Base-by-base conservation (phyloP, 2,113 vertebrate genomes). In the Athene noctua region DNA sequence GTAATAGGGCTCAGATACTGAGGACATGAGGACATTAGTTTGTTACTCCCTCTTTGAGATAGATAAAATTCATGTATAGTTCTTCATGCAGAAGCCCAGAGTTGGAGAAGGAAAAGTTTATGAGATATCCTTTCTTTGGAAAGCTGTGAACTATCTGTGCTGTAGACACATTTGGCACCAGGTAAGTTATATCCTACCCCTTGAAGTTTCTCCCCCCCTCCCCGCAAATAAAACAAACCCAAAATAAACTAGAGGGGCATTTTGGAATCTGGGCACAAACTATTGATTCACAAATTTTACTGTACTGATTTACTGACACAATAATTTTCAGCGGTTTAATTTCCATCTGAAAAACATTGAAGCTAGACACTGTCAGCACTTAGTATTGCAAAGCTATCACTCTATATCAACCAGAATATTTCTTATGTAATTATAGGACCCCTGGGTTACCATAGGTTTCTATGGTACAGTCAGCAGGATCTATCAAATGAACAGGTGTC, bases 161-260 rank as follows among this genome's bases (percentile, higher is more conserved):
- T 59, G 13, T 15, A 46, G 29, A 30, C 9, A 1, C 26, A 47
- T 55, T 81, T 74, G 21, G 5, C 18, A 73, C 13, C 10, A 73
- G 21, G 21, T 32, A 55, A 63, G 30, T 9, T 2, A 0, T 16
- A 34, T 54, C 10, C 59, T 54, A 58, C 5, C 8, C 36, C 5
- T 5, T 36, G 46, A 68, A 90, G 0, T 4, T 67, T 57, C 40
- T 4, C 29, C 18, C 27, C 10, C 18, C 42, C 3, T 11, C 34
- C 9, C 7, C 10, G 1, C 3, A 58, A 58, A 32, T 10, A 32
- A 79, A 25, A 3, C 8, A 55, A 62, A 38, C 34, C 19, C 58
- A n/a, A 66, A 38, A 6, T 7, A 32, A 40, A 46, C 16, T 36
- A 38, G 0, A 2, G 13, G 4, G 6, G 0, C 23, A 79, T 47